Evolutionary conservation across 2,888 invertebrate species (phyloP).

Genomic region (Synanthedon andrenaeformis): DNA sequence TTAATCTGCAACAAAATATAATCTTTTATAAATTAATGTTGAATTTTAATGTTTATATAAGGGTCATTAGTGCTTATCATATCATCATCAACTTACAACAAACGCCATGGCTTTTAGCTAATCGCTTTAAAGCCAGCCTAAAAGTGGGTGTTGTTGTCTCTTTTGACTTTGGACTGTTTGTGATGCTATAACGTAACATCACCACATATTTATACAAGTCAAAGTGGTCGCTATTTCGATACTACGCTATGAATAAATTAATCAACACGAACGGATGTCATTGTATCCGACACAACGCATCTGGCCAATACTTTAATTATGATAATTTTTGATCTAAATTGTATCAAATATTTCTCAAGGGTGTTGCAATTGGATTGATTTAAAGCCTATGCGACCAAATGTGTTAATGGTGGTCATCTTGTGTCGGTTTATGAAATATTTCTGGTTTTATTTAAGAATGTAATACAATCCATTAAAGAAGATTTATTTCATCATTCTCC

Average conservation of each 20-base stretch:
- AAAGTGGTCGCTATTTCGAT: conserved; percentile 36
- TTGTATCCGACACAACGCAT: conserved; percentile 23
- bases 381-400: conserved; percentile 9
- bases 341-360: conserved; percentile 14
- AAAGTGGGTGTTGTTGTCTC: conserved; percentile 48
- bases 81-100: conserved; percentile 47
- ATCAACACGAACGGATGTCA: conserved; percentile 21
- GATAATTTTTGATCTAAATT: conserved; percentile 19
- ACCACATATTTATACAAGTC: conserved; percentile 57
- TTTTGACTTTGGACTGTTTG: conserved; percentile 48
- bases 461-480: not conserved
- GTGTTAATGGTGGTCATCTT: conserved; percentile 2
- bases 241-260: conserved; percentile 47
- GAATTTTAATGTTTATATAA: not conserved
- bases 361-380: conserved; percentile 18
- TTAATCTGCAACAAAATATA: conserved; percentile 44
- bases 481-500: not conserved
- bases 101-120: conserved; percentile 69
- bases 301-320: conserved; percentile 19
- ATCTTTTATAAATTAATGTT: not conserved
- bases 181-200: conserved; percentile 41
- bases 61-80: conserved; percentile 2
- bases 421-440: not conserved
- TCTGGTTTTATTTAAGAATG: not conserved
- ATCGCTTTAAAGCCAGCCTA: conserved; percentile 57